Conservation (phyloP, 2,113 vertebrate species). For the Sylvilagus bachmani region DNA sequence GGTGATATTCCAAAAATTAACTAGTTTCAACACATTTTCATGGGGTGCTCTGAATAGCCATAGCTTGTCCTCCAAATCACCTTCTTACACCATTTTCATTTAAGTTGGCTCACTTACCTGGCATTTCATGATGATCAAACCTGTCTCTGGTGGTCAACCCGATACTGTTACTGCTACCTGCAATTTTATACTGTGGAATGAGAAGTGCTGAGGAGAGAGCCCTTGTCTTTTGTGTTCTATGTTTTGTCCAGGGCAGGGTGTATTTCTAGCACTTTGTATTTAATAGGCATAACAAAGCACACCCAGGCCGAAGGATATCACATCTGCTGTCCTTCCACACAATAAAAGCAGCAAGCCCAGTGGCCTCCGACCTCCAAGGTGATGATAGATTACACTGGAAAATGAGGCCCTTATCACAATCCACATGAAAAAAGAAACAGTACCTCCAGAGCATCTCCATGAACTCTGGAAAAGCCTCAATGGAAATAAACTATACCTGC, state of each 20-base stretch:
- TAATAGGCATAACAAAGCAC: conserved; percentile 54
- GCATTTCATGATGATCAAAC: not conserved
- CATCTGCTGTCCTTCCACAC: not conserved
- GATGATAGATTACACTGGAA: not conserved
- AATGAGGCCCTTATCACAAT: not conserved
- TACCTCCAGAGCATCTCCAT: not conserved
- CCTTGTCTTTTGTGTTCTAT: conserved; percentile 39
- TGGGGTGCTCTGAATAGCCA: not conserved
- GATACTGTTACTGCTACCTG: conserved; percentile 1
- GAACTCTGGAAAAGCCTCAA: not conserved
- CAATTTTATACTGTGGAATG: conserved; percentile 38
- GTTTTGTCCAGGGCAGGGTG: conserved; percentile 26
- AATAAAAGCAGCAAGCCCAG: conserved; percentile 5
- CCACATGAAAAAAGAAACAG: conserved; percentile 13
- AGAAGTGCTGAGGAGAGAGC: conserved; percentile 23
- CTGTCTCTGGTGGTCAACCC: not conserved
- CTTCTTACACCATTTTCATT: not conserved
- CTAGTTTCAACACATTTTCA: not conserved
- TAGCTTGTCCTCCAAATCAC: not conserved
- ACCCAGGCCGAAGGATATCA: not conserved
- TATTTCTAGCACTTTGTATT: conserved; percentile 57
- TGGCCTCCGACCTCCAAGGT: not conserved
- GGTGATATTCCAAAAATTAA: not conserved
- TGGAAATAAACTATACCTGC: conserved; percentile 8
- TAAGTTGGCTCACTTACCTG: not conserved